phyloP scores from a whole-genome alignment of 2,113 vertebrate genomes.

The Pungitius pungitius region DNA sequence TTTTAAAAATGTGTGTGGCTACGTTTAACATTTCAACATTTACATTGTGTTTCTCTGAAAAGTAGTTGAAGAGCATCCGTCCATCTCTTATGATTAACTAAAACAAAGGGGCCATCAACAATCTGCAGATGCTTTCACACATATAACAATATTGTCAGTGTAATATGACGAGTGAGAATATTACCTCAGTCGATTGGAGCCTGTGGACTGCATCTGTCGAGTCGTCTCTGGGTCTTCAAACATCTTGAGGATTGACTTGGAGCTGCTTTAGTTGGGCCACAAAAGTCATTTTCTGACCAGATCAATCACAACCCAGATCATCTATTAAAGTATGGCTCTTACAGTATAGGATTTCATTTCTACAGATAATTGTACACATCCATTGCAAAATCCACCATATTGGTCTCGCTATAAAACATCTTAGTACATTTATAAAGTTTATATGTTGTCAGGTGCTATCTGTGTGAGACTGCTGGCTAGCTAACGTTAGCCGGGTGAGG shows the following conservation, averaged over 20 bases:
- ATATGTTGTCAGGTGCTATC: too few species aligned
- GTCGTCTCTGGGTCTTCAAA: slow-evolving; percentile 99
- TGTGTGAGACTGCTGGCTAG: too few species aligned
- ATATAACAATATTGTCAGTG: neutral
- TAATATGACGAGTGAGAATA: neutral
- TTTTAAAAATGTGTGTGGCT: neutral
- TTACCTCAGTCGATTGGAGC: slow-evolving; percentile 73
- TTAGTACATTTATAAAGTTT: too few species aligned
- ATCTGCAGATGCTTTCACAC: neutral
- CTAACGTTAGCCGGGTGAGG: too few species aligned
- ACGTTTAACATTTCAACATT: slow-evolving; percentile 59
- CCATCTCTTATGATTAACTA: slow-evolving; percentile 94
- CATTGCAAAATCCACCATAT: slow-evolving; percentile 99
- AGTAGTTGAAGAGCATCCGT: slow-evolving; percentile 94
- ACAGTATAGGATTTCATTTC: slow-evolving; percentile 92
- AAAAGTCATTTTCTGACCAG: too few species aligned
- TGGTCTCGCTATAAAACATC: slow-evolving; percentile 98
- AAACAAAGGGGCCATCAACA: neutral
- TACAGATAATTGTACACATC: slow-evolving; percentile 97
- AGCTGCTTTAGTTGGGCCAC: too few species aligned
- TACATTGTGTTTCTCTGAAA: slow-evolving; percentile 96
- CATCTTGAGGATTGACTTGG: slow-evolving; percentile 99
- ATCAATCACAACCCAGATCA: too few species aligned
- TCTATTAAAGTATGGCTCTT: slow-evolving; percentile 60
- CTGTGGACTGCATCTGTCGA: slow-evolving; percentile 95